A percentile compares a stretch with the other conserved stretches of the same genome.
phyloP scores from a whole-genome alignment of 1,140 invertebrate species.

The Leptinotarsa lineolata region DNA sequence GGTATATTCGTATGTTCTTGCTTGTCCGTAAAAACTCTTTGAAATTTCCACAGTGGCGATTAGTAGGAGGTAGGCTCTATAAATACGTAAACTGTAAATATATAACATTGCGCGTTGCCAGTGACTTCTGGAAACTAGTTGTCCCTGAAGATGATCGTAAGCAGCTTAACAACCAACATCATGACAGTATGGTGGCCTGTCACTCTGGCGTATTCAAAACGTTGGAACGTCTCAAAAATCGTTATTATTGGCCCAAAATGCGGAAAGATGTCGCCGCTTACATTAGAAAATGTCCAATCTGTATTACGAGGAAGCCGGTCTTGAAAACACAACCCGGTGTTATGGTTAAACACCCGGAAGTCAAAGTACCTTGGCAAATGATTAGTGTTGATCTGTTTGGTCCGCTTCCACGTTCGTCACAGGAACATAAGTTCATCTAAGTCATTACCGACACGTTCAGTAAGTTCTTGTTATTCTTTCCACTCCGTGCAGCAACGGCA shows the following conservation, averaged over 20 bases:
- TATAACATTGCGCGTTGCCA: neutral
- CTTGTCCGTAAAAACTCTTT: slow-evolving; percentile 19
- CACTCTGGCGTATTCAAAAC: neutral
- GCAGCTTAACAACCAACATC: neutral
- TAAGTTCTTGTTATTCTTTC: too few species aligned
- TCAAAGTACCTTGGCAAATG: neutral
- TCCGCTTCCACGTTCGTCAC: neutral
- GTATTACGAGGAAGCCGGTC: too few species aligned
- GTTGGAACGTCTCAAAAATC: neutral
- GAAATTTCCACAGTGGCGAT: slow-evolving; percentile 26
- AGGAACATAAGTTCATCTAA: too few species aligned
- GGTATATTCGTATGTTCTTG: neutral
- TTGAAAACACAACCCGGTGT: too few species aligned
- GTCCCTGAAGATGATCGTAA: neutral
- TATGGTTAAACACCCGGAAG: neutral
- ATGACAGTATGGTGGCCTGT: neutral
- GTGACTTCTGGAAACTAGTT: neutral
- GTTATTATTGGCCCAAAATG: neutral
- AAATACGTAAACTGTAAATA: slow-evolving; percentile 4
- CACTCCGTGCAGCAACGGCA: neutral
- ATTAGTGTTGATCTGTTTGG: neutral
- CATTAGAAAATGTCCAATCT: neutral
- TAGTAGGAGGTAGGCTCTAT: slow-evolving; percentile 13
- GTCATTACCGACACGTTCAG: too few species aligned
- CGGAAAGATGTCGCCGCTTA: neutral